Conservation (phyloP, 2,888 invertebrate genomes). For the Cepaea hortensis region DNA sequence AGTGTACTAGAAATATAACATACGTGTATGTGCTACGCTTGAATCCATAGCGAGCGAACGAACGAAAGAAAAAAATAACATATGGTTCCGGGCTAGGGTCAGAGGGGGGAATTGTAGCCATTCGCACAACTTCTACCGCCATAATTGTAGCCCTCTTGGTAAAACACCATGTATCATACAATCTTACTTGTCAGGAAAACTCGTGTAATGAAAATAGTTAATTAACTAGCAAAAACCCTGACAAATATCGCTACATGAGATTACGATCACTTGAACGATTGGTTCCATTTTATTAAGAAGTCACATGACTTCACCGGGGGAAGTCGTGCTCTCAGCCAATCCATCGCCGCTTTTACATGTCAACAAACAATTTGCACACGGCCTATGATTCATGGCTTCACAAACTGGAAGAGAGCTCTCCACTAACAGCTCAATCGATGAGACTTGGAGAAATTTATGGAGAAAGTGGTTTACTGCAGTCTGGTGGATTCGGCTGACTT, state of each 20-base stretch:
- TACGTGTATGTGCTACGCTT: too few relatives aligned
- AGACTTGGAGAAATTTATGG: slow-evolving; percentile 22
- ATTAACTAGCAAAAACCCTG: background rate
- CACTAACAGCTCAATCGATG: slow-evolving; percentile 33
- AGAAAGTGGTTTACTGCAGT: background rate
- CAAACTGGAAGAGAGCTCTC: slow-evolving; percentile 19
- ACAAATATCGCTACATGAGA: background rate
- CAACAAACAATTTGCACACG: slow-evolving; percentile 44
- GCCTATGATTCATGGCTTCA: slow-evolving; percentile 38
- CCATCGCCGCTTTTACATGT: slow-evolving; percentile 37
- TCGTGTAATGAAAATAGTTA: too few relatives aligned
- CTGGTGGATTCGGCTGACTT: background rate
- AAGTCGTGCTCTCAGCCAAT: slow-evolving; percentile 22
- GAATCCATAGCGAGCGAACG: too few relatives aligned
- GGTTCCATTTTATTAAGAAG: slow-evolving; percentile 19
- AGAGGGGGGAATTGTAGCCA: background rate
- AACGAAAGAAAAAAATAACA: too few relatives aligned
- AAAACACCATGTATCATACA: too few relatives aligned
- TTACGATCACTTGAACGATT: background rate
- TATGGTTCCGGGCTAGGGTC: background rate
- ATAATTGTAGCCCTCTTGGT: too few relatives aligned
- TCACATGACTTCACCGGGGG: background rate
- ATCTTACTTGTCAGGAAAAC: too few relatives aligned
- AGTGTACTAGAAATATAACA: too few relatives aligned
- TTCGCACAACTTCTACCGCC: too few relatives aligned